Base-by-base conservation (phyloP, 2,888 invertebrate genomes). In the Ennomos fuscantarius region DNA sequence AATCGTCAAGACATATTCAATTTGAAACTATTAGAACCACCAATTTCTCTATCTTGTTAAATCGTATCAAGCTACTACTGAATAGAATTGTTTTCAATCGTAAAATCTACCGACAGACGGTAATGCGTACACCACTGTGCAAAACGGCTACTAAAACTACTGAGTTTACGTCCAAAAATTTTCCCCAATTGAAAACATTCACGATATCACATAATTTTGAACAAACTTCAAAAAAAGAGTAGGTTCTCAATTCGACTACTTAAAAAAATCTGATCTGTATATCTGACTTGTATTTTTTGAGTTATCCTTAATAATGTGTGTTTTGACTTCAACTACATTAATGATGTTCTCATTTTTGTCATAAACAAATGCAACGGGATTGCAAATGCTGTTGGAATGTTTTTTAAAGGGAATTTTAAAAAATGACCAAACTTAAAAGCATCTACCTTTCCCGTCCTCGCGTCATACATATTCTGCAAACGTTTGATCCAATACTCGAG, bases 401-500 rank as follows among this genome's bases (percentile, higher is more conserved):
- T n/a, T n/a, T n/a, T n/a, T n/a, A n/a, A n/a, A n/a, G n/a, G n/a
- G n/a, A n/a, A n/a, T n/a, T n/a, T n/a, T n/a, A n/a, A n/a, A n/a
- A n/a, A n/a, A n/a, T n/a, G n/a, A n/a, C n/a, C n/a, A 49, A 1
- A 3, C 48, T 32, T 35, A 13, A 61, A 59, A 53, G 54, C 67
- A 61, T 51, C 46, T 44, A 89, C 91, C 91, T 89, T 71, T 91
- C 91, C 41, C 84, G 77, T 51, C 92, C 92, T 56, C 87, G 78
- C 1, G 91, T 91, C 92, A 92, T 92, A 87, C 95, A 95, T 75
- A 95, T 95, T 68, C 95, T 92, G 81, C 95, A 95, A 71, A 94
- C 93, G 74, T 91, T 93, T 39, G 94, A 94, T 44, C 93, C 93
- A 67, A 93, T 93, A 70, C 94, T 93, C 37, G 92, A 92, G 8